Base-by-base conservation (phyloP, 2,113 vertebrate species). In the Noctilio leporinus region DNA sequence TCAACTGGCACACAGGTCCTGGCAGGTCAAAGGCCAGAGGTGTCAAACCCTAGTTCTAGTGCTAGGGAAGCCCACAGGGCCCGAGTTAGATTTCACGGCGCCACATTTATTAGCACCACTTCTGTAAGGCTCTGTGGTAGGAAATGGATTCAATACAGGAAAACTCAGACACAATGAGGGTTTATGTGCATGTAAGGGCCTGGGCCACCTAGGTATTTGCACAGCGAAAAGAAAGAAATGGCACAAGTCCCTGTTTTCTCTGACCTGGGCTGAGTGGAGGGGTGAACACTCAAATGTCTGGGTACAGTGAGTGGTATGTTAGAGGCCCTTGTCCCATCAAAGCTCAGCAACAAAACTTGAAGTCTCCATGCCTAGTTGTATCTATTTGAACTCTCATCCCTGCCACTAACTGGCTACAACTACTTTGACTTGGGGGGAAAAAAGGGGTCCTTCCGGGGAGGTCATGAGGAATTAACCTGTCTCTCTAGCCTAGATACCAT, bases 401-500 rank as follows among this genome's bases (percentile, higher is more conserved):
- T 24, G 45, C 14, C 3, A 47, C 5, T 33, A 53, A 81, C 75
- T n/a, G 57, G 43, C 16, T 47, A 33, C 19, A 81, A 10, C 40
- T 10, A 30, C 30, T 85, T 33, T 81, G 45, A 64, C 16, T 5
- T 14, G 38, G 64, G 69, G 45, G 57, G 78, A 76, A 83, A 26
- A 26, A 38, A 69, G 24, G 40, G 45, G 19, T 19, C 53, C 30
- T 7, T 57, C 26, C 49, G 35, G 30, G 70, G 26, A 49, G 89
- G 33, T 35, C 55, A 20, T 67, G 45, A 49, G 40, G 69, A 80
- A 40, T 17, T 22, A 57, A 28, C 86, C 30, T 49, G 24, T 78
- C 93, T 91, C 93, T 91, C 85, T 95, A 75, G 64, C 9, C 67
- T 76, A 89, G 88, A 38, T 59, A 91, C 75, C 77, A 94, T 96